phyloP scores from a whole-genome alignment of 30 jellyfish, hydroid and myxozoan species.

The Rhopilema esculentum region DNA sequence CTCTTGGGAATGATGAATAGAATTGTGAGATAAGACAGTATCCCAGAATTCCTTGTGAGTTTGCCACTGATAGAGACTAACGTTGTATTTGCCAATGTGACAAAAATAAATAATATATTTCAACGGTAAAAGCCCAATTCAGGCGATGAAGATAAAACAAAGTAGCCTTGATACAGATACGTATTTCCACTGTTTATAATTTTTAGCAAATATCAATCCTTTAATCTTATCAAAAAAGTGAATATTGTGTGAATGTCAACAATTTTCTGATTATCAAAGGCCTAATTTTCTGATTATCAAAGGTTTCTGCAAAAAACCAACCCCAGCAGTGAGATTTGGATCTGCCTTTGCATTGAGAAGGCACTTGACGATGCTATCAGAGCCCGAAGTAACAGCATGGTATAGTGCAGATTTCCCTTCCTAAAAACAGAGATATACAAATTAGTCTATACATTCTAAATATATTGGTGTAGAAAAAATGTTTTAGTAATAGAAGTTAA shows the following conservation, averaged over 20 bases:
- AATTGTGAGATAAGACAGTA: no score
- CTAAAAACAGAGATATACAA: conserved; percentile 21
- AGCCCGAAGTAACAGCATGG: conserved; percentile 80
- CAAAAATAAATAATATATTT: no score
- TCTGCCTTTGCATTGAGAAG: conserved; percentile 84
- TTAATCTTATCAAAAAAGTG: no score
- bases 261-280: no score
- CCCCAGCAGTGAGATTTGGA: conserved; percentile 93
- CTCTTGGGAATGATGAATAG: no score
- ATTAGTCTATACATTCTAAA: no score
- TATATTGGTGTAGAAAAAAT: no score
- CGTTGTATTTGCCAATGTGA: no score
- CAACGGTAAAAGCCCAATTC: neutral
- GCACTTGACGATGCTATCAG: conserved; percentile 69
- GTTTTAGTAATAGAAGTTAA: neutral
- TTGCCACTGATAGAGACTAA: no score
- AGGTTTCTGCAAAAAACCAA: conserved; percentile 25
- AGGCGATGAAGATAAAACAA: neutral
- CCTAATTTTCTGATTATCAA: neutral
- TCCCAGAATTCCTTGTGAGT: no score
- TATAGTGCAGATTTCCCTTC: conserved; percentile 95
- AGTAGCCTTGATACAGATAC: no score
- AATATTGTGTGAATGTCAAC: no score
- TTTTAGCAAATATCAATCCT: neutral
- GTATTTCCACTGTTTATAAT: neutral